Conservation (phyloP, 2,888 invertebrate genomes). For the Drepanosiphum platanoidis region DNA sequence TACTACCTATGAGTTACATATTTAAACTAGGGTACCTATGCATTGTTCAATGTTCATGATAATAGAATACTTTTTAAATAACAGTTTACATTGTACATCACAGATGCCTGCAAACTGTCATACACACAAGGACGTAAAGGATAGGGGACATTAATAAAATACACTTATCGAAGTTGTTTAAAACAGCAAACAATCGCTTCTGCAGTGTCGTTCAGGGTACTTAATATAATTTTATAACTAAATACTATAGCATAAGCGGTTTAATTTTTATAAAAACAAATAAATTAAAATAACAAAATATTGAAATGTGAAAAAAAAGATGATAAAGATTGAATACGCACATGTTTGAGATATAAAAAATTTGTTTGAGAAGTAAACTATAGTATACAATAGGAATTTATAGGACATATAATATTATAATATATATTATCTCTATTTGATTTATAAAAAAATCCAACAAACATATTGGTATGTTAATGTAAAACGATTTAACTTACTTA, state of each 20-base stretch:
- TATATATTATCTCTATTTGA: neutral
- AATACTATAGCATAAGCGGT: neutral
- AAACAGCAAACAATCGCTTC: neutral
- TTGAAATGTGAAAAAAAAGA: too few relatives aligned
- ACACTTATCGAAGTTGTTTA: neutral
- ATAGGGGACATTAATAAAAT: conserved; percentile 24
- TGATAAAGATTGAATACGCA: too few relatives aligned
- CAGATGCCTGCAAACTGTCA: conserved; percentile 10
- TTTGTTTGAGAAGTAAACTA: neutral
- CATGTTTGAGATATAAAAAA: neutral
- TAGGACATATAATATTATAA: neutral
- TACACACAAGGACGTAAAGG: neutral
- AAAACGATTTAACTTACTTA: neutral
- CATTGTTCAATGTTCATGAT: neutral
- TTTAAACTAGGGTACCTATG: neutral
- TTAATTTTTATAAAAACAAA: neutral
- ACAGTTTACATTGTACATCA: neutral
- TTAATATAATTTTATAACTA: neutral
- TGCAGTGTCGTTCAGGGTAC: neutral
- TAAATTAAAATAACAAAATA: neutral
- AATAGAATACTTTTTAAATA: neutral
- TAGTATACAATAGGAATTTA: neutral
- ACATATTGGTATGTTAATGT: neutral
- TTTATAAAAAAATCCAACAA: neutral
- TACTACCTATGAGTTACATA: neutral